Evolutionary conservation across 2,797 vertebrate species (phyloP).

Genomic region (Trachurus trachurus): DNA sequence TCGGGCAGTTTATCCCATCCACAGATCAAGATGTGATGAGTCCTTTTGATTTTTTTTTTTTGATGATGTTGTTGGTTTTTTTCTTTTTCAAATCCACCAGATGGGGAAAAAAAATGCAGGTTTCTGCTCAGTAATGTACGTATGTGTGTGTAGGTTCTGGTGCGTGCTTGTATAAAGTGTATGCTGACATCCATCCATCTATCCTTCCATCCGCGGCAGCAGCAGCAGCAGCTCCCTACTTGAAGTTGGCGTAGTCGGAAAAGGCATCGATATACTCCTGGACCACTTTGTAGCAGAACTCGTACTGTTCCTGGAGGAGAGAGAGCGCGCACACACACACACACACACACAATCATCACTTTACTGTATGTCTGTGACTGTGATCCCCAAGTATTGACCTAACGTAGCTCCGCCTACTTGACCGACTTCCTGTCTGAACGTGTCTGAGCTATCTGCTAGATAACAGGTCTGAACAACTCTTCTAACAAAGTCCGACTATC

Average conservation of each 20-base stretch:
- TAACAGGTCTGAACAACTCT: too few species aligned
- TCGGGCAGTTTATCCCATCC: constrained; percentile 63
- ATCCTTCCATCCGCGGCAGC: constrained; percentile 9
- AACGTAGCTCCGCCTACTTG: too few species aligned
- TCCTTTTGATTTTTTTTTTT: constrained; percentile 24
- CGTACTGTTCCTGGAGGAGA: constrained; percentile 94
- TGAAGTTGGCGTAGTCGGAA: constrained; percentile 99
- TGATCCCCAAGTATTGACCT: neutral
- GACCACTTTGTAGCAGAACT: constrained; percentile 99
- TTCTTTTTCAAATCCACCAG: constrained; percentile 48
- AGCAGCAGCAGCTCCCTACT: constrained; percentile 82
- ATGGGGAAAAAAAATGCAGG: constrained; percentile 53
- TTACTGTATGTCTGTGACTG: neutral
- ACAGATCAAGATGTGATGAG: constrained; percentile 63
- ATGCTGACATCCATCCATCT: constrained; percentile 37
- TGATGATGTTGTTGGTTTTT: neutral
- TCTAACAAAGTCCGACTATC: too few species aligned
- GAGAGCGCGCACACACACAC: too few species aligned
- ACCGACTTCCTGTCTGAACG: too few species aligned
- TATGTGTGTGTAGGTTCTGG: constrained; percentile 53
- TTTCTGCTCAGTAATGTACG: constrained; percentile 48
- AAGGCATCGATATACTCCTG: constrained; percentile 99
- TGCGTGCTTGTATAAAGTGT: constrained; percentile 58
- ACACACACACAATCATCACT: neutral
- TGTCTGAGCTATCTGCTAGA: too few species aligned